These are phyloP conservation scores for Andrena bucephala DNA, from an alignment of 2,888 invertebrate genomes.

Conservation along the genomic window DNA sequence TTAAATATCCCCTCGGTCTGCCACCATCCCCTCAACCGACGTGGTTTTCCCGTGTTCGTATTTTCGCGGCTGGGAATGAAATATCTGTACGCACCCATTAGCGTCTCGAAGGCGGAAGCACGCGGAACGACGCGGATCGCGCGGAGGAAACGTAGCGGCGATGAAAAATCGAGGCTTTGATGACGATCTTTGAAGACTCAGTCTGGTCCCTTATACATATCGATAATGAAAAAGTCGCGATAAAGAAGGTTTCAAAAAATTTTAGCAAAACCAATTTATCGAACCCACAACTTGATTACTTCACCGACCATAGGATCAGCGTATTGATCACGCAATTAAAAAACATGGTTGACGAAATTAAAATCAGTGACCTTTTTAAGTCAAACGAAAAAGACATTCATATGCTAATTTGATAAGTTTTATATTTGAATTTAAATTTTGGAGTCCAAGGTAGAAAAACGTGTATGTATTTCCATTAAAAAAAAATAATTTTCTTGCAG, in stretches of 20 bases:
- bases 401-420: too few species aligned
- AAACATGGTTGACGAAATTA: too few species aligned
- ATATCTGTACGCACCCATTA: conserved; percentile 77
- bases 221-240: not conserved
- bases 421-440: too few species aligned
- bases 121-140: conserved; percentile 64
- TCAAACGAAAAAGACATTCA: too few species aligned
- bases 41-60: conserved; percentile 50
- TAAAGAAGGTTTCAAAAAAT: not conserved
- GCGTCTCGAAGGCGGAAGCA: conserved; percentile 72
- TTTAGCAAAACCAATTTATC: too few species aligned
- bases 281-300: too few species aligned
- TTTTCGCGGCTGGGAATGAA: conserved; percentile 72
- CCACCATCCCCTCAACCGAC: conserved; percentile 41
- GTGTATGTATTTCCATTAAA: too few species aligned
- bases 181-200: conserved; percentile 26
- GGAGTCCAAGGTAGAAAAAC: too few species aligned
- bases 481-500: too few species aligned
- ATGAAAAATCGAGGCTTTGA: conserved; percentile 64
- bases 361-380: too few species aligned
- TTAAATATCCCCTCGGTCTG: conserved; percentile 81
- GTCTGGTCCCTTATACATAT: not conserved
- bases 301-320: too few species aligned
- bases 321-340: too few species aligned
- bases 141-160: conserved; percentile 62